Percentiles rank a stretch among this genome's conserved stretches.
Evolutionary conservation across 2,888 invertebrate species (phyloP).

Genomic region (Resseliella maxima): DNA sequence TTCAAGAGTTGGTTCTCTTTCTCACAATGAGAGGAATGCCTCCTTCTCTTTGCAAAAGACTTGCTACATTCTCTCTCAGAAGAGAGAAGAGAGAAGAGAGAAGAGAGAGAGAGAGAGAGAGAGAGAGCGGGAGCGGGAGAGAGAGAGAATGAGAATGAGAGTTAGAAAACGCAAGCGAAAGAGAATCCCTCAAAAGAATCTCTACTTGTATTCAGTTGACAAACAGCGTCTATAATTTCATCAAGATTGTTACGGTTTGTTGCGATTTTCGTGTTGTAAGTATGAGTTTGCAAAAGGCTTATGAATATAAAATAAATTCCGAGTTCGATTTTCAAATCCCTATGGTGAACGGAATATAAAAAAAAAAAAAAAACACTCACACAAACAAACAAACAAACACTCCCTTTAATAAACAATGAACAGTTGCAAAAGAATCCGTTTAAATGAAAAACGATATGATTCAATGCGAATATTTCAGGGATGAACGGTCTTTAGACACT

Average conservation of each 20-base stretch:
- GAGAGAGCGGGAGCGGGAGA: no score
- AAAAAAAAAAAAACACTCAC: not conserved
- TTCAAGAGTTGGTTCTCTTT: no score
- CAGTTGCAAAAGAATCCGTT: not conserved
- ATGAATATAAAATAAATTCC: not conserved
- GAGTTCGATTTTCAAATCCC: not conserved
- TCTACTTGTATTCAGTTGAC: no score
- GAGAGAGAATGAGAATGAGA: no score
- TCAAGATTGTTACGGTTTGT: not conserved
- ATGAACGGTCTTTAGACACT: not conserved
- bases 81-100: no score
- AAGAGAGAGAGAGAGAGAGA: no score
- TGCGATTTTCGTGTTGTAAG: not conserved
- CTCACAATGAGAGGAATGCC: no score
- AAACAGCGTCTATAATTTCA: no score
- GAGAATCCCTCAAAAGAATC: no score
- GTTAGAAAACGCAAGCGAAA: no score
- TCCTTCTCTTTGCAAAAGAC: no score
- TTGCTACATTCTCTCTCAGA: no score
- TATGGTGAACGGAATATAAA: not conserved
- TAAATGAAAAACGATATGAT: slow-evolving; percentile 26
- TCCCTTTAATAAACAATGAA: not conserved
- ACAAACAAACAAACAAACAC: not conserved
- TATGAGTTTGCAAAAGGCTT: not conserved
- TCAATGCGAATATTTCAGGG: not conserved